Evolutionary conservation across 64 coral and sea anemone species (phyloP).

Genomic region (Stichodactyla mertensii): DNA sequence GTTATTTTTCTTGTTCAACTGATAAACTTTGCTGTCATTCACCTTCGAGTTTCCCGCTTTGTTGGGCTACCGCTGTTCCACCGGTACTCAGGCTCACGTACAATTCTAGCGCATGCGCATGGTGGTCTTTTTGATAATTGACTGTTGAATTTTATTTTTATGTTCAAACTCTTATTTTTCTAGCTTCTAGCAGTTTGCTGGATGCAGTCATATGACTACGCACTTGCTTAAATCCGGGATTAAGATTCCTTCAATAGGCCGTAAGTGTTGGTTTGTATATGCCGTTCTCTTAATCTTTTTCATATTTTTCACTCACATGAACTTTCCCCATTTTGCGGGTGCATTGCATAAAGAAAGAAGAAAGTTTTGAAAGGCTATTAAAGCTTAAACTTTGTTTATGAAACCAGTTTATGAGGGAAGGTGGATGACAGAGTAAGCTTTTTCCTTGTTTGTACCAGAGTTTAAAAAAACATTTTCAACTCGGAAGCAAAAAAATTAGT

Average conservation of each 20-base stretch:
- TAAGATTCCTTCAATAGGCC: not conserved
- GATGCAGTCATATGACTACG: not conserved
- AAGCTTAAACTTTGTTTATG: too few relatives aligned
- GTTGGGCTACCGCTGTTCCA: not conserved
- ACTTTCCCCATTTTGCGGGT: too few relatives aligned
- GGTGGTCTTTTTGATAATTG: not conserved
- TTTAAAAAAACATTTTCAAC: too few relatives aligned
- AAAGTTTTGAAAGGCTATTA: too few relatives aligned
- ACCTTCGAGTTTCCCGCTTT: slow-evolving; percentile 13
- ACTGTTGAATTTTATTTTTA: not conserved
- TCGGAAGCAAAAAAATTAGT: too few relatives aligned
- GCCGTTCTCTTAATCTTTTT: not conserved
- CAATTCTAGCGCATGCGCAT: not conserved
- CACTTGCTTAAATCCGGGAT: not conserved
- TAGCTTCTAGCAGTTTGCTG: too few relatives aligned
- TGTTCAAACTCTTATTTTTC: not conserved
- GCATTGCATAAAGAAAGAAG: too few relatives aligned
- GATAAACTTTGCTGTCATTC: not conserved
- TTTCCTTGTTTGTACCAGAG: too few relatives aligned
- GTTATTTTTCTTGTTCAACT: slow-evolving; percentile 9
- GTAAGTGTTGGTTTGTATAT: slow-evolving; percentile 2
- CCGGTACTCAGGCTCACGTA: not conserved
- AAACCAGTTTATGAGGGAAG: too few relatives aligned
- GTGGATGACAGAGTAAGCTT: too few relatives aligned
- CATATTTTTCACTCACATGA: not conserved